Conservation (phyloP, 2,888 invertebrate species). For the Odontothrips loti region DNA sequence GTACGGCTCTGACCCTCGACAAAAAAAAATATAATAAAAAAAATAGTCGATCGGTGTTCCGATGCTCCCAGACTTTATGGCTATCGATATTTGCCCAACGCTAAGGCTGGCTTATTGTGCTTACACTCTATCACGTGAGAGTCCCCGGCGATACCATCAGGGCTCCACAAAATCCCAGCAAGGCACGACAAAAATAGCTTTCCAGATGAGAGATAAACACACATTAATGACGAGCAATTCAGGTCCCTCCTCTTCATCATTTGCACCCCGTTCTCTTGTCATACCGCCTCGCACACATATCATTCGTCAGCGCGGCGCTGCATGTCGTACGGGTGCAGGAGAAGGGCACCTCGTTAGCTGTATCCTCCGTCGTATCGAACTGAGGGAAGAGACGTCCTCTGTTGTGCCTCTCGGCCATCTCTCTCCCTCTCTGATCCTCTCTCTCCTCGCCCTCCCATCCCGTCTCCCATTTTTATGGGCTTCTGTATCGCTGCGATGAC, state of each 20-base stretch:
- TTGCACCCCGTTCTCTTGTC: background rate
- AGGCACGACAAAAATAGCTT: background rate
- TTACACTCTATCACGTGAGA: too few species aligned
- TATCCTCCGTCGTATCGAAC: constrained; percentile 1
- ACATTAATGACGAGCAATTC: constrained; percentile 8
- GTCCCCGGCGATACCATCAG: background rate
- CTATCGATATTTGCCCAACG: too few species aligned
- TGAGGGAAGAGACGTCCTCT: background rate
- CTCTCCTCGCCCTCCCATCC: too few species aligned
- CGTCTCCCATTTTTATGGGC: too few species aligned
- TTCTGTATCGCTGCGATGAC: too few species aligned
- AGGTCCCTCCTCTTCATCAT: background rate
- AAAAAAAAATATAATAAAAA: too few species aligned
- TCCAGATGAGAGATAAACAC: background rate
- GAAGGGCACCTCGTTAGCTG: background rate
- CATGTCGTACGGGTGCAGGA: background rate
- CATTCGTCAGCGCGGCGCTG: background rate
- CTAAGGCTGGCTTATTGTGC: too few species aligned
- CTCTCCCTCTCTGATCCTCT: too few species aligned
- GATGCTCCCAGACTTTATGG: too few species aligned
- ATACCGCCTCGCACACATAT: background rate
- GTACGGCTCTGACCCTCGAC: too few species aligned
- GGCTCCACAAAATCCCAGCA: background rate
- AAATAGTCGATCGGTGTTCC: too few species aligned
- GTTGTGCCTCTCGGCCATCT: too few species aligned